Conservation (phyloP, 2,888 invertebrate species). For the Ceramica pisi region DNA sequence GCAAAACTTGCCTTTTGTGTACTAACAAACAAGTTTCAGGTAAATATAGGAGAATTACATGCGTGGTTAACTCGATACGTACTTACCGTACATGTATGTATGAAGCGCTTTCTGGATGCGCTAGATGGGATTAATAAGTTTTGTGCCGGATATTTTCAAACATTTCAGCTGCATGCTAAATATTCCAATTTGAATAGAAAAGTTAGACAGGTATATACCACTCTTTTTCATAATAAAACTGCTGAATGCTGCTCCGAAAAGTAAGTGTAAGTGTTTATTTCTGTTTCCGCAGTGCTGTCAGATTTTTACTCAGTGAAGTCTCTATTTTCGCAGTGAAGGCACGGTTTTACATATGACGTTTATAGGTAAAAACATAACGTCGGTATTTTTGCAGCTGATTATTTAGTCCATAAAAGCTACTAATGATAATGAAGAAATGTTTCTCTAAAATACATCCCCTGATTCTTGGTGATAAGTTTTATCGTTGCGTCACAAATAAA, state of each 20-base stretch:
- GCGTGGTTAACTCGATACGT: slow-evolving; percentile 20
- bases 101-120: neutral
- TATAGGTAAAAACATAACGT: too few relatives aligned
- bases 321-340: neutral
- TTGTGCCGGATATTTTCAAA: neutral
- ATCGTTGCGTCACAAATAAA: too few relatives aligned
- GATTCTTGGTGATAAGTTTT: too few relatives aligned
- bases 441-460: too few relatives aligned
- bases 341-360: neutral
- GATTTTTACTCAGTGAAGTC: neutral
- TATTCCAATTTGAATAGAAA: neutral
- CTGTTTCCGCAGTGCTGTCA: neutral
- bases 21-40: slow-evolving; percentile 50
- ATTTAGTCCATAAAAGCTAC: too few relatives aligned
- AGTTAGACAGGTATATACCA: neutral
- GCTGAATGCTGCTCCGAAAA: neutral
- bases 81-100: neutral
- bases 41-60: slow-evolving; percentile 34
- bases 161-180: neutral
- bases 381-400: too few relatives aligned
- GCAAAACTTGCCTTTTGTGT: slow-evolving; percentile 48
- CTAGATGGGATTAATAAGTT: slow-evolving; percentile 14
- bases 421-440: too few relatives aligned
- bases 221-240: neutral
- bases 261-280: neutral